phyloP scores from a whole-genome alignment of 2,797 vertebrate genomes.

The Pseudotriccus pelzelni region DNA sequence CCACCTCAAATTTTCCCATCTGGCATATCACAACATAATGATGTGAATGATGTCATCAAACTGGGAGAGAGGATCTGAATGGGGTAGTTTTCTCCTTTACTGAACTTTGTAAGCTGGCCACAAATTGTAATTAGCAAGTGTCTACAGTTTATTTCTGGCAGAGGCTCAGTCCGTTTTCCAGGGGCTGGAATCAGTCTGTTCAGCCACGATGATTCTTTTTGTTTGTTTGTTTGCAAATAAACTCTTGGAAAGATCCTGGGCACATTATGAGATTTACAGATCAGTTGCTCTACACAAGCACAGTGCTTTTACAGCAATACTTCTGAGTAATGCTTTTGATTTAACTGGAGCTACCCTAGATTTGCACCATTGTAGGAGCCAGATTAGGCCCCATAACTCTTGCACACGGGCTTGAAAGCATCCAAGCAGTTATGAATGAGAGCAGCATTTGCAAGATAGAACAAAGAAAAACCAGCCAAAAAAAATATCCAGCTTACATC shows the following conservation, averaged over 20 bases:
- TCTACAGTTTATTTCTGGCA: conserved; percentile 45
- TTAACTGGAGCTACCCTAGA: conserved; percentile 37
- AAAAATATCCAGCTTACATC: conserved; percentile 28
- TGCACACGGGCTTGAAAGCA: conserved; percentile 10
- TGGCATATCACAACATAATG: conserved; percentile 69
- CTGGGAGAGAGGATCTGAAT: conserved; percentile 38
- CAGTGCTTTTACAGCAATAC: conserved; percentile 29
- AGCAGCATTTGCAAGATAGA: conserved; percentile 31
- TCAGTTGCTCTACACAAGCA: conserved; percentile 19
- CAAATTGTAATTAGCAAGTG: conserved; percentile 57
- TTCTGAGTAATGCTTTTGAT: conserved; percentile 56
- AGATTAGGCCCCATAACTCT: conserved; percentile 45
- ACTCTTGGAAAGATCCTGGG: conserved; percentile 35
- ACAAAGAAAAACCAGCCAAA: conserved; percentile 34
- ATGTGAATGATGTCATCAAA: conserved; percentile 65
- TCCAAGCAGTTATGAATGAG: conserved; percentile 42
- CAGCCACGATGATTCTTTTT: conserved; percentile 42
- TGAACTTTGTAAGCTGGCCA: conserved; percentile 34
- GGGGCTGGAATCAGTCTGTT: conserved; percentile 19
- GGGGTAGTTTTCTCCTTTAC: conserved; percentile 33
- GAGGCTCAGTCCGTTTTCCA: conserved; percentile 40
- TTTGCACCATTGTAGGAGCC: conserved; percentile 41
- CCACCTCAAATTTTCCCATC: conserved; percentile 71
- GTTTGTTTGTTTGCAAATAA: conserved; percentile 68
- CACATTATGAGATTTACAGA: conserved; percentile 51